Conservation (phyloP, 2,888 invertebrate species). For the Crocallis elinguaria region DNA sequence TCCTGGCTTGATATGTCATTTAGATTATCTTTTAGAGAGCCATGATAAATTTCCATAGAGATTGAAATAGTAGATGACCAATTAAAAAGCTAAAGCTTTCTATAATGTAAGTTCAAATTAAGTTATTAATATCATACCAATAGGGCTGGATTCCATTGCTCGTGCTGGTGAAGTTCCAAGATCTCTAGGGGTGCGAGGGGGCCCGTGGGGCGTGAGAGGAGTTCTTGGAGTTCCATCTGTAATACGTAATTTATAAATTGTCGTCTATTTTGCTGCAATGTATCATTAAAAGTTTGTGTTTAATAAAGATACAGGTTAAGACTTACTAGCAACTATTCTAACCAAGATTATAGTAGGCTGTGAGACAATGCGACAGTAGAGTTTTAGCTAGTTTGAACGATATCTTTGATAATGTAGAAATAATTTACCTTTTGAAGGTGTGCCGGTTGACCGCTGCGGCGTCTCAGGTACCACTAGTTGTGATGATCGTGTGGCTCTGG, state of each 20-base stretch:
- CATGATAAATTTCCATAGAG: too few relatives aligned
- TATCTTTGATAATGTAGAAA: neutral
- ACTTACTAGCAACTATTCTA: too few relatives aligned
- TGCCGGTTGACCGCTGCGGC: constrained; percentile 75
- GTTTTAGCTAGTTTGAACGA: too few relatives aligned
- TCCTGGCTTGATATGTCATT: too few relatives aligned
- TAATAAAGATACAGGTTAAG: too few relatives aligned
- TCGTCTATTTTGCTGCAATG: too few relatives aligned
- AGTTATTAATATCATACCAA: constrained; percentile 55
- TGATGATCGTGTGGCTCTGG: constrained; percentile 71
- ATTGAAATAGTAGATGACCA: too few relatives aligned
- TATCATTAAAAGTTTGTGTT: too few relatives aligned
- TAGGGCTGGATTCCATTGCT: constrained; percentile 71
- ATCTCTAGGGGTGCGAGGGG: constrained; percentile 49
- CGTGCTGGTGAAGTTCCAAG: constrained; percentile 73
- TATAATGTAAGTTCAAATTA: neutral
- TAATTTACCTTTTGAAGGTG: constrained; percentile 67
- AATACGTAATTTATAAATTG: constrained; percentile 11
- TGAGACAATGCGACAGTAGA: too few relatives aligned
- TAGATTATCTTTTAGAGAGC: too few relatives aligned
- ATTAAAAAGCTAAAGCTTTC: neutral
- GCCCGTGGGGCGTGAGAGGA: constrained; percentile 58
- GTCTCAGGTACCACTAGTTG: constrained; percentile 80
- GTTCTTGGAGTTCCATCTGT: constrained; percentile 59
- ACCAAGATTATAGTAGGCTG: too few relatives aligned